These are phyloP conservation scores for Ophion costatus DNA, from an alignment of 2,888 invertebrate genomes.

Conservation along the genomic window DNA sequence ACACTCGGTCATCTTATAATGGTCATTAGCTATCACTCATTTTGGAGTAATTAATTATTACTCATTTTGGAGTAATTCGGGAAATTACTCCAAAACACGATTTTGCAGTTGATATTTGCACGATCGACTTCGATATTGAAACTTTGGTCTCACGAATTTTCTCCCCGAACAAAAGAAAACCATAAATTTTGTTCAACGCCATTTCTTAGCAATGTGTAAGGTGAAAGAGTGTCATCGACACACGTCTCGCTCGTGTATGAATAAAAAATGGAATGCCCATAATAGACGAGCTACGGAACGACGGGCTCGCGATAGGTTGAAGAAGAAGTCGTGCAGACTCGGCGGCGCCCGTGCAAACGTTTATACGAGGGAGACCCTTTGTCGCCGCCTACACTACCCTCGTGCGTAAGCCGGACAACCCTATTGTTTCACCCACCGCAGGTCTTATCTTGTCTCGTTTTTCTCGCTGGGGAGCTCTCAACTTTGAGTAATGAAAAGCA, in stretches of 20 bases:
- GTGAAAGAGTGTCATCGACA: background rate
- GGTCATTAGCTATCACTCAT: too few relatives aligned
- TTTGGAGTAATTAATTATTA: too few relatives aligned
- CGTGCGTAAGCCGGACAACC: slow-evolving; percentile 41
- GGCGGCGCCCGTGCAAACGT: slow-evolving; percentile 77
- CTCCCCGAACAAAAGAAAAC: background rate
- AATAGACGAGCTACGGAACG: slow-evolving; percentile 38
- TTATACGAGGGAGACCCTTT: slow-evolving; percentile 64
- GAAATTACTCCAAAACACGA: too few relatives aligned
- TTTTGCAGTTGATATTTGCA: too few relatives aligned
- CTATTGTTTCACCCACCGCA: slow-evolving; percentile 31
- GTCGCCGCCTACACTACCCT: slow-evolving; percentile 49
- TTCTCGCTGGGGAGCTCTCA: background rate
- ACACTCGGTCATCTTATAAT: too few relatives aligned
- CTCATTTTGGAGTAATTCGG: too few relatives aligned
- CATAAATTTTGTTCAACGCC: background rate
- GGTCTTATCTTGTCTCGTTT: slow-evolving; percentile 30
- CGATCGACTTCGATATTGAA: too few relatives aligned
- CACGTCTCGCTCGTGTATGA: background rate
- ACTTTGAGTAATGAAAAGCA: background rate
- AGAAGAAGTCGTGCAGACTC: slow-evolving; percentile 73
- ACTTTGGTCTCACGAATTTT: too few relatives aligned
- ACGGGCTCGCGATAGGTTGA: slow-evolving; percentile 27
- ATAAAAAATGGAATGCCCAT: slow-evolving; percentile 61
- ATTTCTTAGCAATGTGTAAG: too few relatives aligned